A percentile compares a stretch with the other conserved stretches of the same genome.
These are phyloP conservation scores for Toxostoma redivivum DNA, from an alignment of 2,113 vertebrate genomes.

Conservation along the genomic window DNA sequence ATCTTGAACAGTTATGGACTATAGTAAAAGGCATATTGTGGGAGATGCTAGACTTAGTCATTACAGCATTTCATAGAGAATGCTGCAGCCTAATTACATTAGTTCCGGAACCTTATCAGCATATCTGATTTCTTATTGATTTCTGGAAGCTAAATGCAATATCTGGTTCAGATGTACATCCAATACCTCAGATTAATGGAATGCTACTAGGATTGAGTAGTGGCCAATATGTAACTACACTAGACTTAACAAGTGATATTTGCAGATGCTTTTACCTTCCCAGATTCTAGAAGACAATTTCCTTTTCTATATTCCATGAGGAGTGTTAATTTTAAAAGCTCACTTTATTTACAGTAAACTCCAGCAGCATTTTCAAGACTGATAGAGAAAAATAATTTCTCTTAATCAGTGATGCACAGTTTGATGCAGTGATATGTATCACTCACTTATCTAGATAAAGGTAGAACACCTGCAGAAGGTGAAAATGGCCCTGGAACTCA, in stretches of 20 bases:
- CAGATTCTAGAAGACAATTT: not conserved
- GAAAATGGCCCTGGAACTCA: not conserved
- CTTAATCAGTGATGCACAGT: not conserved
- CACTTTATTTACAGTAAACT: not conserved
- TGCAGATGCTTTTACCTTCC: not conserved
- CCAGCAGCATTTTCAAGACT: not conserved
- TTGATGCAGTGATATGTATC: not conserved
- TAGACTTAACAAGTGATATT: not conserved
- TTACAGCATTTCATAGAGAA: not conserved
- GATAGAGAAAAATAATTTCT: not conserved
- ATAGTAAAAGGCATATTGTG: constrained; percentile 1
- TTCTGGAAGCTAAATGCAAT: constrained; percentile 33
- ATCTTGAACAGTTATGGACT: not conserved
- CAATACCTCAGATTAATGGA: constrained; percentile 36
- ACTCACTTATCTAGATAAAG: not conserved
- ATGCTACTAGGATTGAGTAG: not conserved
- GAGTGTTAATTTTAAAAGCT: not conserved
- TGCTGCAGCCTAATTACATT: constrained; percentile 42
- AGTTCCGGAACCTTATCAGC: constrained; percentile 37
- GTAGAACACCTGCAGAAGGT: not conserved
- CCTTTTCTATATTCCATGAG: not conserved
- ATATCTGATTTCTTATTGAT: constrained; percentile 49
- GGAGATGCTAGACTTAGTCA: constrained; percentile 16
- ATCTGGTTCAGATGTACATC: constrained; percentile 20
- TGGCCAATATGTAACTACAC: not conserved